phyloP scores from a whole-genome alignment of 2,113 vertebrate species.

The Hemicordylus capensis region DNA sequence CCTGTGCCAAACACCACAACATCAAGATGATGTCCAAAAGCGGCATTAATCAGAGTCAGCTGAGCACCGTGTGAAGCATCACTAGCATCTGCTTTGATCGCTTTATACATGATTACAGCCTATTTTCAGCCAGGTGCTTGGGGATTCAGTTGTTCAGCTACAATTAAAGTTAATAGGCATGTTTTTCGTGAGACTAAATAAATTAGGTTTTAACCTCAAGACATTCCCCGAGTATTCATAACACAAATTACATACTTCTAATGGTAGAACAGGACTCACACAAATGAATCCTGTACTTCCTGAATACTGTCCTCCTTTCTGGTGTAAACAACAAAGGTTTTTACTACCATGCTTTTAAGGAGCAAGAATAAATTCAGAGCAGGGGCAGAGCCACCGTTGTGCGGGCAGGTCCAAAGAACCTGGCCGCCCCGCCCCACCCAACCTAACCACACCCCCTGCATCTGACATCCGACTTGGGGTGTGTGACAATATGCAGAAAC shows the following conservation, averaged over 20 bases:
- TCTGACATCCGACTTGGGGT: no score
- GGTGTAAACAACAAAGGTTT: neutral
- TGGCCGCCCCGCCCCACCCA: no score
- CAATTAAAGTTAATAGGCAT: constrained; percentile 36
- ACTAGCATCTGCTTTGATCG: constrained; percentile 28
- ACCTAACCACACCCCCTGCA: no score
- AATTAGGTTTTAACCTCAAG: constrained; percentile 38
- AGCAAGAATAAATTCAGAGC: neutral
- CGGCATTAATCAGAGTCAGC: neutral
- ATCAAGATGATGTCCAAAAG: neutral
- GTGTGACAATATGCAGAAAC: no score
- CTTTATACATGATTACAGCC: constrained; percentile 32
- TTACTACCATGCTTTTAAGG: neutral
- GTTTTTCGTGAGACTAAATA: constrained; percentile 6
- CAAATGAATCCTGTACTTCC: constrained; percentile 2
- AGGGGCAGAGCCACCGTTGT: no score
- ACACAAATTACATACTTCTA: constrained; percentile 23
- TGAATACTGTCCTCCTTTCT: neutral
- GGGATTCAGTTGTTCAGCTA: constrained; percentile 40
- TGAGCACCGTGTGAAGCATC: constrained; percentile 15
- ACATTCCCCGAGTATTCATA: neutral
- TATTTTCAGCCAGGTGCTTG: constrained; percentile 38
- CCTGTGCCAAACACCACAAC: neutral
- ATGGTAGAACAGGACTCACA: constrained; percentile 9
- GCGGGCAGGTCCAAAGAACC: no score